Evolutionary conservation across 2,888 invertebrate species (phyloP).

Genomic region (Tetragonisca angustula): DNA sequence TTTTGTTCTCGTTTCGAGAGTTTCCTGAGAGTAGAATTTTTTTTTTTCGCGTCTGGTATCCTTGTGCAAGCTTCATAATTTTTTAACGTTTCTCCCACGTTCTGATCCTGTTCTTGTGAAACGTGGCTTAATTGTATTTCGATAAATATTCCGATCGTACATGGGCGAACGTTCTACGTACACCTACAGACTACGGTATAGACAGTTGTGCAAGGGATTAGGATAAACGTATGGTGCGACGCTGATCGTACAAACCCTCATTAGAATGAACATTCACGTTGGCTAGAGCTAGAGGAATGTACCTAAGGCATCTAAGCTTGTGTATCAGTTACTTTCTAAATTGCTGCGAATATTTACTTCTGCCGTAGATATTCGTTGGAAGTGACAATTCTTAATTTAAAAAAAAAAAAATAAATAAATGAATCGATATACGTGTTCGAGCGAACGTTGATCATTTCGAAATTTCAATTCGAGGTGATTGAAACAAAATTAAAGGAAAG

Average conservation of each 20-base stretch:
- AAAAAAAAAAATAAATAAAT: not conserved
- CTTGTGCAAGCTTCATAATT: too few species aligned
- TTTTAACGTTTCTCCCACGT: too few species aligned
- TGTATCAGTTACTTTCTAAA: conserved; percentile 9
- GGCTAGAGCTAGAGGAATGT: not conserved
- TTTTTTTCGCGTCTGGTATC: too few species aligned
- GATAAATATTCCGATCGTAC: conserved; percentile 22
- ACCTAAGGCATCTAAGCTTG: not conserved
- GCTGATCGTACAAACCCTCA: conserved; percentile 44
- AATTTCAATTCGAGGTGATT: not conserved
- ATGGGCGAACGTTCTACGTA: not conserved
- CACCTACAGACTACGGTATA: not conserved
- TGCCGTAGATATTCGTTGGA: not conserved
- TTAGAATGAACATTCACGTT: conserved; percentile 40
- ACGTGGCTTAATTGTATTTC: conserved; percentile 8
- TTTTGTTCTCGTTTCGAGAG: not conserved
- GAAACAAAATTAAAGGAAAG: conserved; percentile 1
- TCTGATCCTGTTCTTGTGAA: not conserved
- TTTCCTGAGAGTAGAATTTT: not conserved
- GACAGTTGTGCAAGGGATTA: conserved; percentile 49
- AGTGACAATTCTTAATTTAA: not conserved
- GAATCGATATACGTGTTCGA: not conserved
- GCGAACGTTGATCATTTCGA: not conserved
- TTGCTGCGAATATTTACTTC: not conserved
- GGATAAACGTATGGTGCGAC: conserved; percentile 41